Evolutionary conservation across 30 jellyfish, hydroid and myxozoan genomes (phyloP).

Genomic region (Catostylus mosaicus): DNA sequence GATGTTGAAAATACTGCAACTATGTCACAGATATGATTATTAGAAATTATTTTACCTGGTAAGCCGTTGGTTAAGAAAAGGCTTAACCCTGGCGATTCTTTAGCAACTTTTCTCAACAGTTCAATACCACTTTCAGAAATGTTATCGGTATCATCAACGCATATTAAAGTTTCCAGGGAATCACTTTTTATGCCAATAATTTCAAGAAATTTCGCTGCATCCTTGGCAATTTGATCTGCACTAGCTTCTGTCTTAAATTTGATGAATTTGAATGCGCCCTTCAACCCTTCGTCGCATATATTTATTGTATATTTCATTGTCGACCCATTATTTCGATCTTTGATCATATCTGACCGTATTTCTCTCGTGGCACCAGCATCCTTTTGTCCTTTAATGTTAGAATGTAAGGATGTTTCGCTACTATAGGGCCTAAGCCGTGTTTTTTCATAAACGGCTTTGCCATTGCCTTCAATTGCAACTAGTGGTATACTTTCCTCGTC

Average conservation of each 20-base stretch:
- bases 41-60: not conserved
- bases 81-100: not conserved
- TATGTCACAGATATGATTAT: not conserved
- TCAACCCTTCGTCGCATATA: not conserved
- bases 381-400: not conserved
- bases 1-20: not conserved
- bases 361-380: not conserved
- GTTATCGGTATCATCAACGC: not conserved
- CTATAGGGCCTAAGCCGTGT: not conserved
- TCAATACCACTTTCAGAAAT: not conserved
- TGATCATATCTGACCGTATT: not conserved
- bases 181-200: not conserved
- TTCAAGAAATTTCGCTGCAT: not conserved
- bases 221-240: not conserved
- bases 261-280: conserved; percentile 2
- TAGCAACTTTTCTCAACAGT: not conserved
- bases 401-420: not conserved
- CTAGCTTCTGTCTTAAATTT: not conserved
- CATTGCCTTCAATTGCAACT: not conserved
- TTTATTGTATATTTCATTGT: not conserved
- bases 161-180: not conserved
- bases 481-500: not conserved
- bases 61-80: not conserved
- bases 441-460: not conserved
- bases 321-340: not conserved